Evolutionary conservation across 1,140 invertebrate species (phyloP).

Genomic region (Drosophila pectinifera): DNA sequence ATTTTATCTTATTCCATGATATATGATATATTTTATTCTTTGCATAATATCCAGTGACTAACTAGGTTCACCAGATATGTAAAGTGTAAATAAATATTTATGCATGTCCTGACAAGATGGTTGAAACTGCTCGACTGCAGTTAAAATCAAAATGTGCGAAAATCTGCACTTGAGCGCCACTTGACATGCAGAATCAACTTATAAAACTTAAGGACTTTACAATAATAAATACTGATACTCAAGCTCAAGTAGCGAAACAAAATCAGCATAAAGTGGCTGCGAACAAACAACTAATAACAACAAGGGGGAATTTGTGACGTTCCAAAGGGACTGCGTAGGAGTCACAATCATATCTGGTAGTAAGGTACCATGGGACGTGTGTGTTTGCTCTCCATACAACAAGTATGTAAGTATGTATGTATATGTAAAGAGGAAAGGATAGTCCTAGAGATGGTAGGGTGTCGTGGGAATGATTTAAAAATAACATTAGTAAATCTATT

Average conservation of each 20-base stretch:
- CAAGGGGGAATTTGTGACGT: slow-evolving; percentile 21
- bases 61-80: neutral
- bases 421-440: neutral
- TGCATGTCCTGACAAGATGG: neutral
- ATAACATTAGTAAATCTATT: no score
- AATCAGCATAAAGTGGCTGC: slow-evolving; percentile 81
- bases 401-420: neutral
- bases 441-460: slow-evolving; percentile 4
- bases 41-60: no score
- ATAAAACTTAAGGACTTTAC: slow-evolving; percentile 66
- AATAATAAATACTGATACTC: slow-evolving; percentile 75
- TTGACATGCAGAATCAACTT: slow-evolving; percentile 52
- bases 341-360: slow-evolving; percentile 4
- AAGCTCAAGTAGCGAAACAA: slow-evolving; percentile 75
- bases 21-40: no score
- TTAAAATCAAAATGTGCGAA: slow-evolving; percentile 67
- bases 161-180: slow-evolving; percentile 75
- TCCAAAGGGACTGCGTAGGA: slow-evolving; percentile 13
- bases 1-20: no score
- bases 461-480: neutral
- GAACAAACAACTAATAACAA: slow-evolving; percentile 63
- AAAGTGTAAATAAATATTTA: neutral
- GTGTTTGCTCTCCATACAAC: neutral
- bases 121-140: neutral
- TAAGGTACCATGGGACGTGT: neutral